A percentile compares a stretch with the other conserved stretches of the same genome.
These are phyloP conservation scores for Apotomis betuletana DNA, from an alignment of 2,888 invertebrate genomes.

Conservation along the genomic window DNA sequence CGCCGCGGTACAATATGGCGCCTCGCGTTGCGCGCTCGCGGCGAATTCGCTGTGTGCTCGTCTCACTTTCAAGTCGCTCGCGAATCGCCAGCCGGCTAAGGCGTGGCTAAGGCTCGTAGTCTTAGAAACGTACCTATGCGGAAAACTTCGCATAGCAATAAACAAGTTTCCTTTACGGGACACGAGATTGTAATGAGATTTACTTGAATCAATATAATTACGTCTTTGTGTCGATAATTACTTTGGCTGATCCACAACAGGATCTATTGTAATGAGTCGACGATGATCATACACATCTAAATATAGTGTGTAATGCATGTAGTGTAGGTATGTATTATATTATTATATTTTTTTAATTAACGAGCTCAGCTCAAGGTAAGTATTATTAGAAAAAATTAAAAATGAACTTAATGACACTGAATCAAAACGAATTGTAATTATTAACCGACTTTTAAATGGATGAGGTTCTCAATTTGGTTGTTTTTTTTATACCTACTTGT, in stretches of 20 bases:
- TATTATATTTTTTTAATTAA: no score
- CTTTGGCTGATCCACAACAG: not conserved
- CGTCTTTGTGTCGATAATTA: constrained; percentile 22
- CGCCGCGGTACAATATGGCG: no score
- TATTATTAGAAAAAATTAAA: no score
- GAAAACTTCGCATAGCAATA: constrained; percentile 5
- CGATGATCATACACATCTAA: not conserved
- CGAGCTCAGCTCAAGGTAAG: no score
- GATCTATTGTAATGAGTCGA: constrained; percentile 6
- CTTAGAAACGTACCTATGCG: not conserved
- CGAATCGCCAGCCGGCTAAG: no score
- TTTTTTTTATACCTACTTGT: no score
- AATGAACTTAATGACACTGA: no score
- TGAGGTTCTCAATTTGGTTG: no score
- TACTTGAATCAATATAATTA: constrained; percentile 21
- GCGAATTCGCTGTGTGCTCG: no score
- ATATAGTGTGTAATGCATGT: not conserved
- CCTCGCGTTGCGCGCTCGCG: no score
- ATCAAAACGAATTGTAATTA: no score
- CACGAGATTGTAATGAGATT: not conserved
- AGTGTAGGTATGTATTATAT: not conserved
- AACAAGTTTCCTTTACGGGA: constrained; percentile 17
- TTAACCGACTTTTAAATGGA: no score
- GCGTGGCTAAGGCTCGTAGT: not conserved
- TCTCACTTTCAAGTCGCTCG: not conserved